Base-by-base conservation (phyloP, 2,797 vertebrate species). In the Crenichthys baileyi region DNA sequence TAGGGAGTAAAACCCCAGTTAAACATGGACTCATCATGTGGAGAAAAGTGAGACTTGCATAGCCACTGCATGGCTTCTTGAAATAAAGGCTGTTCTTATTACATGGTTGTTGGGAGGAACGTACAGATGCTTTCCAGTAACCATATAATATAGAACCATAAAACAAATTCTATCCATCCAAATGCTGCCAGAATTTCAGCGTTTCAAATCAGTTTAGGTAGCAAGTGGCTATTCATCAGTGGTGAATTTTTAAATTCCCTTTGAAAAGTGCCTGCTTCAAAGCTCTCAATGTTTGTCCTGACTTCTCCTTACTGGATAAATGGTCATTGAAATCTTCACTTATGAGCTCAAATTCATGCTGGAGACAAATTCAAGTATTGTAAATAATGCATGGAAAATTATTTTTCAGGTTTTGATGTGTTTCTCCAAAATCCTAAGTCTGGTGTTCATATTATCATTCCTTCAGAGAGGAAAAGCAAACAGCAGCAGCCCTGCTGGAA, bases 401-500 rank as follows among this genome's bases (percentile, higher is more conserved):
- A 16, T 18, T 41, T 39, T 67, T 67, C 61, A 39, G 36, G 8
- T 24, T 39, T 41, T 22, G 4, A 8, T 16, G 56, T n/a, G 20
- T 48, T 72, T 41, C 72, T 76, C 74, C 67, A 72, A 68, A 78
- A 67, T 61, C 68, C 31, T 74, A 65, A 82, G 63, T 16, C 11
- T 1, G 53, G 80, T 86, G 80, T 86, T 73, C 78, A 41, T 80
- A 79, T 79, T 84, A 70, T 74, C 3, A 20, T 68, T 85, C 75
- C 81, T 88, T 77, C 72, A 78, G 70, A 79, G 75, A 85, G 50
- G 74, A 70, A 39, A 68, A 81, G 61, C 79, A 85, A 86, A 86
- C 81, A 73, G 80, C 88, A 83, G 87, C 75, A 46, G 70, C 67
- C 80, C 73, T 67, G 79, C 81, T 81, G 84, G 82, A 81, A 29